A percentile compares a stretch with the other conserved stretches of the same genome.
phyloP scores from a whole-genome alignment of 2,888 invertebrate genomes.

The Dendrolimus houi region DNA sequence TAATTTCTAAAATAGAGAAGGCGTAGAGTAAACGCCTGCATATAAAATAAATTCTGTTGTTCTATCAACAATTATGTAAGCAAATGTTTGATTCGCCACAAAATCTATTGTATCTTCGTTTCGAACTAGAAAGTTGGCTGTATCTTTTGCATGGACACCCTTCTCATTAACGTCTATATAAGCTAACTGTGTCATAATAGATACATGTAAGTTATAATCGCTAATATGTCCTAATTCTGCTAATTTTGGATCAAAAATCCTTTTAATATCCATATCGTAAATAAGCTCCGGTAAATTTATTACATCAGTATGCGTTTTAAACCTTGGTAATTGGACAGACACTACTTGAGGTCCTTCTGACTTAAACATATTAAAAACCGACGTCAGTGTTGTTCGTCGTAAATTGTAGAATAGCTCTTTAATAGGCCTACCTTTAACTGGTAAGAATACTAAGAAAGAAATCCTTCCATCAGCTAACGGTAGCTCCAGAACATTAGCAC shows the following conservation, averaged over 20 bases:
- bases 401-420: slow-evolving; percentile 38
- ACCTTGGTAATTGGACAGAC: slow-evolving; percentile 42
- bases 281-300: slow-evolving; percentile 45
- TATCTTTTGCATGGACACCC: slow-evolving; percentile 25
- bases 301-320: slow-evolving; percentile 33
- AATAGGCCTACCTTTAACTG: slow-evolving; percentile 20
- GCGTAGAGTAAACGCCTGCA: slow-evolving; percentile 43
- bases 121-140: slow-evolving; percentile 21
- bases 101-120: slow-evolving; percentile 24
- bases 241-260: slow-evolving; percentile 38
- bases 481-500: slow-evolving; percentile 40
- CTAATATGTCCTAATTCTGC: slow-evolving; percentile 43
- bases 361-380: slow-evolving; percentile 37
- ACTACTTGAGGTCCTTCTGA: slow-evolving; percentile 21
- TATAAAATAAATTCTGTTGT: slow-evolving; percentile 44
- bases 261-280: slow-evolving; percentile 47
- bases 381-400: slow-evolving; percentile 28
- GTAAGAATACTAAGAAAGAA: slow-evolving; percentile 45
- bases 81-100: slow-evolving; percentile 41
- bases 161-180: slow-evolving; percentile 42
- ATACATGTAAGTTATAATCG: slow-evolving; percentile 34
- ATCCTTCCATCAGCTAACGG: slow-evolving; percentile 28
- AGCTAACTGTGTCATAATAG: slow-evolving; percentile 41
- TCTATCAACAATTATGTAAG: slow-evolving; percentile 42
- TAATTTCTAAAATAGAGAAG: slow-evolving; percentile 24